These are phyloP conservation scores for Agrotis puta DNA, from an alignment of 2,888 invertebrate genomes.

Conservation along the genomic window DNA sequence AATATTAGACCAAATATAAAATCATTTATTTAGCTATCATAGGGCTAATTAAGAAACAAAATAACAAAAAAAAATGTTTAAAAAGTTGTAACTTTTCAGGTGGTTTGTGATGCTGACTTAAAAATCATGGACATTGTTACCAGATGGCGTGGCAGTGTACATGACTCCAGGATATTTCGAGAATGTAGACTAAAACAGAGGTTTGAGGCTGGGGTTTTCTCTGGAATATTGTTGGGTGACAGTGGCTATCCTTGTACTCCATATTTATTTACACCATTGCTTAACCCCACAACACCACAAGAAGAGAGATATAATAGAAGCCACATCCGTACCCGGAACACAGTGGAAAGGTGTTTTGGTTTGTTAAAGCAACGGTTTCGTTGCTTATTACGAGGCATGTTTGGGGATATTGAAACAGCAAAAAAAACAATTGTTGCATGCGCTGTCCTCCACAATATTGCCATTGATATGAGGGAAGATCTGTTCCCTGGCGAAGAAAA, in stretches of 20 bases:
- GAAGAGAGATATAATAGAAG: too few species aligned
- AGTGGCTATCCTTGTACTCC: too few species aligned
- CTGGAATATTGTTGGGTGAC: too few species aligned
- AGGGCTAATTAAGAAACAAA: not conserved
- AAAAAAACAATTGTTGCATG: slow-evolving; percentile 18
- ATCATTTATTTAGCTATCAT: too few species aligned
- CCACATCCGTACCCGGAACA: too few species aligned
- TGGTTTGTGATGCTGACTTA: slow-evolving; percentile 52
- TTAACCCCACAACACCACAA: too few species aligned
- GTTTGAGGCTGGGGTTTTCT: slow-evolving; percentile 31
- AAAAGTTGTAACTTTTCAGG: slow-evolving; percentile 29
- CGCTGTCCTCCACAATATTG: slow-evolving; percentile 2
- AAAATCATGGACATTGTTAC: slow-evolving; percentile 53
- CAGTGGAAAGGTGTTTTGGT: not conserved
- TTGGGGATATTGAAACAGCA: slow-evolving; percentile 12
- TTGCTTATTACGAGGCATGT: slow-evolving; percentile 4
- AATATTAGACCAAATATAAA: too few species aligned
- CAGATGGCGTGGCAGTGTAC: slow-evolving; percentile 55
- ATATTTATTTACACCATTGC: too few species aligned
- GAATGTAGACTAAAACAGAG: slow-evolving; percentile 43
- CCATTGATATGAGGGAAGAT: slow-evolving; percentile 14
- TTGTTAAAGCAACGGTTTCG: slow-evolving; percentile 1
- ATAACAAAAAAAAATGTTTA: not conserved
- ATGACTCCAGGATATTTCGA: slow-evolving; percentile 59
- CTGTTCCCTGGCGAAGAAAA: slow-evolving; percentile 3